phyloP scores from a whole-genome alignment of 2,797 vertebrate species.

The Bradypodion ventrale region DNA sequence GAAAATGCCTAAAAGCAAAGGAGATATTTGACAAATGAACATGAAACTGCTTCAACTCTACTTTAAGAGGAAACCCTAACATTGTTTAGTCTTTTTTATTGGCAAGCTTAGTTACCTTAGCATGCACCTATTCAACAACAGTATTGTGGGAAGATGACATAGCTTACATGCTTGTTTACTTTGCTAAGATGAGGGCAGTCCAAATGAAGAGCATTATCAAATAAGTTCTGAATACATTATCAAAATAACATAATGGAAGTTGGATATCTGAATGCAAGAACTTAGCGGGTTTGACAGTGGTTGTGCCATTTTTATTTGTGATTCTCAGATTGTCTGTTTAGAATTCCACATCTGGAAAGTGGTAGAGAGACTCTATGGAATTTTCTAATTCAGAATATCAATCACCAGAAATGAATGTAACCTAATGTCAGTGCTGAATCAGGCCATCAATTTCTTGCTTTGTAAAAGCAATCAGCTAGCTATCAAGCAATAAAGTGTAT shows the following conservation, averaged over 20 bases:
- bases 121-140: constrained; percentile 18
- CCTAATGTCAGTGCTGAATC: constrained; percentile 79
- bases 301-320: constrained; percentile 60
- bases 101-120: constrained; percentile 55
- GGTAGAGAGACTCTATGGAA: constrained; percentile 52
- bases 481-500: constrained; percentile 81
- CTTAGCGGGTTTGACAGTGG: constrained; percentile 36
- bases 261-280: constrained; percentile 64
- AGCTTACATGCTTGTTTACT: not conserved
- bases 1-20: not conserved
- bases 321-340: constrained; percentile 59
- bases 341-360: constrained; percentile 70
- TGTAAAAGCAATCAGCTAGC: constrained; percentile 83
- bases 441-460: constrained; percentile 81
- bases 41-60: constrained; percentile 33
- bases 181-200: constrained; percentile 47
- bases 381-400: constrained; percentile 77
- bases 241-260: constrained; percentile 51
- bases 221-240: constrained; percentile 66
- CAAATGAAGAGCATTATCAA: constrained; percentile 44
- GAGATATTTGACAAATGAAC: not conserved
- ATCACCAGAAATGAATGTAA: constrained; percentile 78
- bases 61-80: constrained; percentile 44
- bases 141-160: constrained; percentile 26
- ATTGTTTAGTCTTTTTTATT: constrained; percentile 61